Evolutionary conservation across 2,797 vertebrate genomes (phyloP), one percentile per base, ranked within the genome.

Genomic region (Myotis findleyi): DNA sequence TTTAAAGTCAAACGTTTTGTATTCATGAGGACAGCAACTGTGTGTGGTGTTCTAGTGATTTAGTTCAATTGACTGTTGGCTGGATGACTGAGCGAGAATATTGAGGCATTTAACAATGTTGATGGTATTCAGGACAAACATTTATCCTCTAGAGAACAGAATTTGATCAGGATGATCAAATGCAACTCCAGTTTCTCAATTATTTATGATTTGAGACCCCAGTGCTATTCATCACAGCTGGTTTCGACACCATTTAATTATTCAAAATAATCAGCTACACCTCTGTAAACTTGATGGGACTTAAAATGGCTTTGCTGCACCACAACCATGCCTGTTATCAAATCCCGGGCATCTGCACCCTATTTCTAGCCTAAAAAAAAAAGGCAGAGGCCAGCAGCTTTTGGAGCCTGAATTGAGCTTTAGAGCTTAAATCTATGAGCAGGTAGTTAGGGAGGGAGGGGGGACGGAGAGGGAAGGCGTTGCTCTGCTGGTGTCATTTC

Each of bases 111-210:
- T 98, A 99, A 99, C 98, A 98, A 98, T 98, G 98, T 99, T 99
- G 98, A 98, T 98, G 97, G 98, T 98, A 98, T 99, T 98, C 97
- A 98, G 98, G 98, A 98, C 98, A 98, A 99, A 99, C 98, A 98
- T 98, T 98, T 98, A 98, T 98, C 98, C 98, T 98, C 98, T 17
- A 38, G 98, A 99, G 99, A 98, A 97, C 87, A 97, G 96, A 97
- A 98, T 98, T 98, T 99, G 99, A 99, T 99, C 99, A 99, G 98
- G 98, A 98, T 99, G 98, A 99, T 99, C 98, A 98, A 98, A 98
- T 98, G 99, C 98, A 68, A 97, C 97, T 98, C 98, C 90, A 44
- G 96, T 97, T 97, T 97, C 98, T 98, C 98, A 98, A 98, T 99
- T 98, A 99, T 99, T 98, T 99, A 99, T 99, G 98, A 98, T 98